A percentile compares a stretch with the other conserved stretches of the same genome.
Evolutionary conservation across 1,140 invertebrate genomes (phyloP).

Genomic region (Aphis craccivora): DNA sequence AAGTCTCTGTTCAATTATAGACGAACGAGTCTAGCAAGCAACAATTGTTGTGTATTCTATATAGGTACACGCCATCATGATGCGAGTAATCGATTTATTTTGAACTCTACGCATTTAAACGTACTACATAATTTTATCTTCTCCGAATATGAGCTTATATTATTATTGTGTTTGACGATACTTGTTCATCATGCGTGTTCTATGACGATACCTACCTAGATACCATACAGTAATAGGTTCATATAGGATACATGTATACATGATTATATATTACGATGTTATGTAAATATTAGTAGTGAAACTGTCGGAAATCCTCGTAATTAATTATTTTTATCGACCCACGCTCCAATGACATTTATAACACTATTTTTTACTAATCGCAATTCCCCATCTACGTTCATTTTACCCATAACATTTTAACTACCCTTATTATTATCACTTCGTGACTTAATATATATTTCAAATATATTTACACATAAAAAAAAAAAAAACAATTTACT

Average conservation of each 20-base stretch:
- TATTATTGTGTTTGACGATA: neutral
- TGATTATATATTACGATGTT: neutral
- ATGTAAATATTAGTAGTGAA: constrained; percentile 15
- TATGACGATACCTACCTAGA: neutral
- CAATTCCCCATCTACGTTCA: neutral
- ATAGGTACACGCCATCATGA: neutral
- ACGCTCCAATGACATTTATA: constrained; percentile 12
- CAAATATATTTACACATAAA: neutral
- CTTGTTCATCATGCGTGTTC: neutral
- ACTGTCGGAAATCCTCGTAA: neutral
- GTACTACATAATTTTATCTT: neutral
- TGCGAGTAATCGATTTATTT: neutral
- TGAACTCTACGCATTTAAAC: neutral
- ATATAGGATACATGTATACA: neutral
- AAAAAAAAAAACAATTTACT: constrained; percentile 27
- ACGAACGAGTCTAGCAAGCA: neutral
- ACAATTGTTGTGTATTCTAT: neutral
- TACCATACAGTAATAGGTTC: neutral
- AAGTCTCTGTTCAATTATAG: neutral
- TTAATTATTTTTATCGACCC: constrained; percentile 23
- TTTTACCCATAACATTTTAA: neutral
- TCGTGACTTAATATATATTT: neutral
- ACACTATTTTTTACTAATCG: constrained; percentile 28
- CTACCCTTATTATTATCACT: neutral
- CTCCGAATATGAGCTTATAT: neutral